These are phyloP conservation scores for Drosophila mettleri DNA, from an alignment of 2,888 invertebrate species.

Conservation along the genomic window DNA sequence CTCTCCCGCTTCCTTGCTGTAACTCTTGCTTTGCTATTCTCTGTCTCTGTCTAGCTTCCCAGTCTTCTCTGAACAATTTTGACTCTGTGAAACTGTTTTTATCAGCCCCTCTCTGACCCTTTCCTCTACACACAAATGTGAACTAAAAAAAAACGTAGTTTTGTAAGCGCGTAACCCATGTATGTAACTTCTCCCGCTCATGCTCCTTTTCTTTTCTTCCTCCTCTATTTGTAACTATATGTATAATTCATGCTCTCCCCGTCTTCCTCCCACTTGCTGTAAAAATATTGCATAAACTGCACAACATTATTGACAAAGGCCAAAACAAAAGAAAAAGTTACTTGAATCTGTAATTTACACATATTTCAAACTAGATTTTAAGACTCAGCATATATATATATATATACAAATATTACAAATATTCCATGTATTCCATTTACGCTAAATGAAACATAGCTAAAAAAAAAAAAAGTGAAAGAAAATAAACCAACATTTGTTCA, in stretches of 20 bases:
- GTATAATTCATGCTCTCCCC: background rate
- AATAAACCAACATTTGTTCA: slow-evolving; percentile 11
- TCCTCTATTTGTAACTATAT: slow-evolving; percentile 19
- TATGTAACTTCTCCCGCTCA: background rate
- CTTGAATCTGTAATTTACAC: slow-evolving; percentile 11
- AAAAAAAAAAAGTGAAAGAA: background rate
- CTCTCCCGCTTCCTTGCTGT: background rate
- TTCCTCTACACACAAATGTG: no score
- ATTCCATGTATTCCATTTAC: slow-evolving; percentile 38
- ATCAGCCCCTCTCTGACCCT: no score
- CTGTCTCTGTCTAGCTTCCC: no score
- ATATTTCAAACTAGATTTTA: slow-evolving; percentile 22
- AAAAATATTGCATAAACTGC: slow-evolving; percentile 25
- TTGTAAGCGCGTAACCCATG: background rate
- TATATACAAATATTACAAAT: slow-evolving; percentile 14
- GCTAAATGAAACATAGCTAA: slow-evolving; percentile 13
- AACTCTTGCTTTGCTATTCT: no score
- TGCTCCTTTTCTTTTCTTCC: background rate
- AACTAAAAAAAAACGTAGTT: background rate
- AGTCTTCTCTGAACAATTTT: no score
- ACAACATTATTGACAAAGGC: slow-evolving; percentile 4
- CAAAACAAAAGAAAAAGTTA: slow-evolving; percentile 11
- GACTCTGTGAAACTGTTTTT: no score
- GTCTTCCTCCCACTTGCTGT: slow-evolving; percentile 17
- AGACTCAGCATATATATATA: background rate